Conservation (phyloP, 2,888 invertebrate genomes). For the Callosobruchus maculatus region DNA sequence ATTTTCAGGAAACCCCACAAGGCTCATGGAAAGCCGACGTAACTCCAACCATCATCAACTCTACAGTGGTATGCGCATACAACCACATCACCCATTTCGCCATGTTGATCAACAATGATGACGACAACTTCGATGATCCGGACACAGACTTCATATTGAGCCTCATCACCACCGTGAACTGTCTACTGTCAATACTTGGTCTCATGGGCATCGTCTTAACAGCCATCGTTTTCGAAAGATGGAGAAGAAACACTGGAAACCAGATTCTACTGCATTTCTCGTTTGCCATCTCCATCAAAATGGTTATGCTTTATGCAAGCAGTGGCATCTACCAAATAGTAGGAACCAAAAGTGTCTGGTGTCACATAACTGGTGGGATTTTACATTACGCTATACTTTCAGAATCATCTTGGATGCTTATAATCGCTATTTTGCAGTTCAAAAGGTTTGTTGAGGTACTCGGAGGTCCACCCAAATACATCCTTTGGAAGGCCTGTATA, state of each 20-base stretch:
- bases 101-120: slow-evolving; percentile 48
- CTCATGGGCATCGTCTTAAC: slow-evolving; percentile 52
- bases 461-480: slow-evolving; percentile 51
- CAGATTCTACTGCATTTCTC: slow-evolving; percentile 41
- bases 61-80: slow-evolving; percentile 51
- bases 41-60: slow-evolving; percentile 1
- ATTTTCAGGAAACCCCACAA: not conserved
- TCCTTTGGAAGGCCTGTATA: slow-evolving; percentile 55
- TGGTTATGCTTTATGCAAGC: slow-evolving; percentile 33
- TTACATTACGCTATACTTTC: slow-evolving; percentile 66
- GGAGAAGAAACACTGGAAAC: slow-evolving; percentile 53
- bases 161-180: slow-evolving; percentile 53
- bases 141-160: slow-evolving; percentile 34
- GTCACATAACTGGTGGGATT: slow-evolving; percentile 55
- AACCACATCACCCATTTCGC: slow-evolving; percentile 60
- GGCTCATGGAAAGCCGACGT: slow-evolving; percentile 48
- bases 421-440: slow-evolving; percentile 66
- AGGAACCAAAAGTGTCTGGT: slow-evolving; percentile 54
- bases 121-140: slow-evolving; percentile 33
- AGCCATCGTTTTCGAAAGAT: slow-evolving; percentile 55
- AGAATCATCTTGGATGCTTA: slow-evolving; percentile 71
- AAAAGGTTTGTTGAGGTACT: slow-evolving; percentile 63
- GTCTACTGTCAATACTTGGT: slow-evolving; percentile 53
- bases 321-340: slow-evolving; percentile 34
- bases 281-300: slow-evolving; percentile 36